A percentile compares a stretch with the other conserved stretches of the same genome.
These are phyloP conservation scores for Pipistrellus nathusii DNA, from an alignment of 2,797 vertebrate species.

Conservation along the genomic window DNA sequence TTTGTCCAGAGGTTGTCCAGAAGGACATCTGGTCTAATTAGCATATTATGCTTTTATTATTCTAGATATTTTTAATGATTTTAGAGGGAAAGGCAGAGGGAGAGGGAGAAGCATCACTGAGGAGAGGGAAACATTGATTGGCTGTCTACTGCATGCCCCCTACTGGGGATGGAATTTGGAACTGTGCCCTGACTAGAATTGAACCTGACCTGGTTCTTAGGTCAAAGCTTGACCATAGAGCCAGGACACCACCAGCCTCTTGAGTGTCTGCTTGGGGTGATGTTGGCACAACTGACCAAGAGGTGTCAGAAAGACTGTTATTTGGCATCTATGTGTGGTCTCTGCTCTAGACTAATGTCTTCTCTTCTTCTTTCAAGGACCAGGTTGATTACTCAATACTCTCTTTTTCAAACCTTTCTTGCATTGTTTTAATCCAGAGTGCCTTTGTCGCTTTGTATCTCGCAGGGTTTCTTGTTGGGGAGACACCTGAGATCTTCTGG, in stretches of 20 bases:
- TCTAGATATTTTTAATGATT: too few species aligned
- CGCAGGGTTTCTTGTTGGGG: conserved; percentile 8
- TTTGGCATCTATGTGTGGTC: neutral
- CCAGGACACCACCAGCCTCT: neutral
- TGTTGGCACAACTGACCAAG: neutral
- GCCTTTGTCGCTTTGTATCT: neutral
- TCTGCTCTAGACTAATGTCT: conserved; percentile 16
- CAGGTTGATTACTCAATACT: conserved; percentile 28
- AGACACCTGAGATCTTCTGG: neutral
- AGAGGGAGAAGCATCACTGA: too few species aligned
- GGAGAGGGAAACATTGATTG: too few species aligned
- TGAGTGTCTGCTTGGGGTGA: neutral
- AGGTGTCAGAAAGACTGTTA: neutral
- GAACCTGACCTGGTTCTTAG: too few species aligned
- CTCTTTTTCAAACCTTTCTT: conserved; percentile 37
- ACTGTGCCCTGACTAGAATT: too few species aligned
- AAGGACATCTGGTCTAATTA: too few species aligned
- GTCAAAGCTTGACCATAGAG: too few species aligned
- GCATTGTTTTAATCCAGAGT: neutral
- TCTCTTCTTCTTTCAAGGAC: conserved; percentile 52
- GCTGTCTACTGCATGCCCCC: too few species aligned
- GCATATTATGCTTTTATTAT: too few species aligned
- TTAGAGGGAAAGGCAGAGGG: too few species aligned
- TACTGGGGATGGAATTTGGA: too few species aligned
- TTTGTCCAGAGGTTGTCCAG: too few species aligned